Evolutionary conservation across 1,140 invertebrate genomes (phyloP).

Genomic region (Tetramorium parvispinum): DNA sequence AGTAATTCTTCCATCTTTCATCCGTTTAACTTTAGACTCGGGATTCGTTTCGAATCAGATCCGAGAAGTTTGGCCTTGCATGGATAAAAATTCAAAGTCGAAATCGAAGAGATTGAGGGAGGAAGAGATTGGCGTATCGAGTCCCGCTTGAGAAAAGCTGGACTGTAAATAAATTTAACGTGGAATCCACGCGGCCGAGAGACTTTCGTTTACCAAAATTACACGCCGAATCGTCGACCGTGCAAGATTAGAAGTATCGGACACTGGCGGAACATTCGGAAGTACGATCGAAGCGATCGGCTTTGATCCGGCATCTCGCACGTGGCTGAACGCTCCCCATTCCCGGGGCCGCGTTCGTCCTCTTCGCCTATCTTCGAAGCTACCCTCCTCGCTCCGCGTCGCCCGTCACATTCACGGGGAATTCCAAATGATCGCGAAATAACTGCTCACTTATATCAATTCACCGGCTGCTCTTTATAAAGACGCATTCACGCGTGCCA

Average conservation of each 20-base stretch:
- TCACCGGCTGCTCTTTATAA: constrained; percentile 84
- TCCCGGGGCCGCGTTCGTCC: not conserved
- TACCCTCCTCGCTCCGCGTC: not conserved
- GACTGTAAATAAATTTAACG: constrained; percentile 12
- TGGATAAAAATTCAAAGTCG: not conserved
- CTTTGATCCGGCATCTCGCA: constrained; percentile 77
- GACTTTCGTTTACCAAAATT: constrained; percentile 14
- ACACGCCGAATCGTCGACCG: not conserved
- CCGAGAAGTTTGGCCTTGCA: no score
- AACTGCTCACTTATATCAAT: constrained; percentile 86
- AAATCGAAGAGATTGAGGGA: not conserved
- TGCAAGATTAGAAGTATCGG: constrained; percentile 17
- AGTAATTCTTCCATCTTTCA: not conserved
- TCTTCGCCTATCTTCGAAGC: constrained; percentile 21
- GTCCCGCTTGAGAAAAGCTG: constrained; percentile 13
- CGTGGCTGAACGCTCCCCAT: constrained; percentile 73
- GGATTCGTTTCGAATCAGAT: not conserved
- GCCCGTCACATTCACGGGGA: constrained; percentile 67
- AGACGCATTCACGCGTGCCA: constrained; percentile 85
- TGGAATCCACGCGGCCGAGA: not conserved
- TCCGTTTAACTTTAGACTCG: not conserved
- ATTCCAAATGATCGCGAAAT: constrained; percentile 85
- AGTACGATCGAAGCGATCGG: constrained; percentile 74
- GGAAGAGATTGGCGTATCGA: not conserved
- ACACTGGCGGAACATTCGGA: constrained; percentile 67